A percentile compares a stretch with the other conserved stretches of the same genome.
phyloP scores from a whole-genome alignment of 2,797 vertebrate genomes.

The Crenichthys baileyi region DNA sequence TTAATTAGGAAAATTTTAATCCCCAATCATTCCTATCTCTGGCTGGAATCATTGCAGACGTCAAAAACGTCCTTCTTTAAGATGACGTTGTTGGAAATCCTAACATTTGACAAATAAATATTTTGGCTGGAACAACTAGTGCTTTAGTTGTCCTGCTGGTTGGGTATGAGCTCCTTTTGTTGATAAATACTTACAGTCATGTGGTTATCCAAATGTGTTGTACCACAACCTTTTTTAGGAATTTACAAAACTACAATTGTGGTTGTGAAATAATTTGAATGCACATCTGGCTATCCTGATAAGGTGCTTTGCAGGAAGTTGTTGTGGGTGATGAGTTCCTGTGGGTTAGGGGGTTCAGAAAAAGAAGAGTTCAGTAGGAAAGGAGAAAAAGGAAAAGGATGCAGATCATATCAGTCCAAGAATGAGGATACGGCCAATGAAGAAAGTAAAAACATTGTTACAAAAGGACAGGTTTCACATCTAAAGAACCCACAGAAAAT shows the following conservation, averaged over 20 bases:
- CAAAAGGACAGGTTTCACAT: constrained; percentile 15
- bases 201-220: background rate
- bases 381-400: constrained; percentile 75
- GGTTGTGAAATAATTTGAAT: constrained; percentile 28
- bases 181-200: constrained; percentile 1
- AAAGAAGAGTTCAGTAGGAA: constrained; percentile 68
- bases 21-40: background rate
- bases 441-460: constrained; percentile 38
- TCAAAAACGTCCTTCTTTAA: background rate
- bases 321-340: constrained; percentile 86
- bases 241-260: constrained; percentile 19
- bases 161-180: background rate
- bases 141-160: background rate
- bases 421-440: constrained; percentile 70
- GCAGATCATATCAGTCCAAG: constrained; percentile 67
- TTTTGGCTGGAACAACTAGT: background rate
- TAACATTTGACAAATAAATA: background rate
- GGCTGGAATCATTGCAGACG: background rate
- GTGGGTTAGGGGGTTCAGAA: constrained; percentile 62
- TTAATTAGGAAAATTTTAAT: constrained; percentile 28
- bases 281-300: constrained; percentile 79
- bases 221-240: background rate
- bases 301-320: constrained; percentile 87
- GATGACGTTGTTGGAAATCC: background rate
- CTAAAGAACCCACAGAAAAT: constrained; percentile 31